A percentile compares a stretch with the other conserved stretches of the same genome.
phyloP scores from a whole-genome alignment of 2,797 vertebrate genomes.

The Ispidina lecontei region DNA sequence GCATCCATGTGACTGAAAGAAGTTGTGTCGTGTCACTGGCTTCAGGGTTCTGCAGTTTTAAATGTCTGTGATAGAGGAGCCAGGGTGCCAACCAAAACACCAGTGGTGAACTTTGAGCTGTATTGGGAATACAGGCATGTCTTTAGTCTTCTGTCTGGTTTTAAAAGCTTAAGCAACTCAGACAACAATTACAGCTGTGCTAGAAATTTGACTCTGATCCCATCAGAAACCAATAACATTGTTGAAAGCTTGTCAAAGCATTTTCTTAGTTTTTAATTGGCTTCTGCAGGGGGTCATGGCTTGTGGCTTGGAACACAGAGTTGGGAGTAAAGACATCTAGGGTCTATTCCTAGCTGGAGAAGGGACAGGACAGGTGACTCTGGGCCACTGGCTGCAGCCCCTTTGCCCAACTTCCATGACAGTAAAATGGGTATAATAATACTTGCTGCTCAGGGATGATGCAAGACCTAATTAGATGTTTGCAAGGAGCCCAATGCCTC shows the following conservation, averaged over 20 bases:
- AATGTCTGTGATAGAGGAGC: neutral
- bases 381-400: neutral
- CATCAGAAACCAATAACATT: neutral
- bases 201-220: neutral
- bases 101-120: neutral
- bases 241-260: neutral
- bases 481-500: neutral
- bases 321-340: neutral
- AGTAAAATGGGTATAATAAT: neutral
- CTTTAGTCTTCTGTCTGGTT: neutral
- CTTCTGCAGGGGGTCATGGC: neutral
- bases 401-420: neutral
- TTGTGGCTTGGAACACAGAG: neutral
- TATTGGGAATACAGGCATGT: neutral
- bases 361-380: neutral
- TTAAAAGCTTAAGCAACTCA: neutral
- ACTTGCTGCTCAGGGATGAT: neutral
- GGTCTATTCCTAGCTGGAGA: neutral
- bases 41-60: neutral
- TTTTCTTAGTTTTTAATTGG: slow-evolving; percentile 3
- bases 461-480: slow-evolving; percentile 38
- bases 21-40: neutral
- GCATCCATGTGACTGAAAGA: neutral
- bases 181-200: neutral
- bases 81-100: neutral